Percentiles rank a stretch among this genome's conserved stretches.
Conservation (phyloP, 1,140 invertebrate genomes). For the Drosophila oshimai region DNA sequence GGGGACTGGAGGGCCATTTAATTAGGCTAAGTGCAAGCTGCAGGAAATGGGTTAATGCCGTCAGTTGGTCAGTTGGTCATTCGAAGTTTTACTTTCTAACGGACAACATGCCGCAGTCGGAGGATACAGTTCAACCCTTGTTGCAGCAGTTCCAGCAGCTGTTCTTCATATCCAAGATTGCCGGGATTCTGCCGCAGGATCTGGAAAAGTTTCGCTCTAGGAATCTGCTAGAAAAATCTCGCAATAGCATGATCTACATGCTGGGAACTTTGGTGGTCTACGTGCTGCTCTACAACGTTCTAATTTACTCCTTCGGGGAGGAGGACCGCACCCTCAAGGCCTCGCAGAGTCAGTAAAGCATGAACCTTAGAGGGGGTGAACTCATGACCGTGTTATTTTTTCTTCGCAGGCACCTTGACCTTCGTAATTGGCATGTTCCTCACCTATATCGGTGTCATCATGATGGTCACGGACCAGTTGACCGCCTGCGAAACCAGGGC, state of each 20-base stretch:
- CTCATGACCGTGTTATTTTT: neutral
- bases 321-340: slow-evolving; percentile 70
- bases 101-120: slow-evolving; percentile 46
- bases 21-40: slow-evolving; percentile 59
- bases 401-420: slow-evolving; percentile 68
- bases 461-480: slow-evolving; percentile 79
- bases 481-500: slow-evolving; percentile 68
- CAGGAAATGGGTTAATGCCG: neutral
- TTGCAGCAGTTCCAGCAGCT: slow-evolving; percentile 66
- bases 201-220: slow-evolving; percentile 48
- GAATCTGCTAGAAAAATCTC: slow-evolving; percentile 66
- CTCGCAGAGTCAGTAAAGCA: slow-evolving; percentile 64
- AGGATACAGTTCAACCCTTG: slow-evolving; percentile 52
- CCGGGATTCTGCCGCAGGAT: slow-evolving; percentile 69
- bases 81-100: slow-evolving; percentile 15
- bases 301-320: slow-evolving; percentile 72
- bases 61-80: slow-evolving; percentile 10
- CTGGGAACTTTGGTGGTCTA: slow-evolving; percentile 38
- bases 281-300: slow-evolving; percentile 64
- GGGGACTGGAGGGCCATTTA: slow-evolving; percentile 33
- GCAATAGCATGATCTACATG: slow-evolving; percentile 61
- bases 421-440: slow-evolving; percentile 81
- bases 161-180: slow-evolving; percentile 66
- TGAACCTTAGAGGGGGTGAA: neutral
- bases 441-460: slow-evolving; percentile 78